These are phyloP conservation scores for Cantharis rustica DNA, from an alignment of 2,888 invertebrate species.

Conservation along the genomic window DNA sequence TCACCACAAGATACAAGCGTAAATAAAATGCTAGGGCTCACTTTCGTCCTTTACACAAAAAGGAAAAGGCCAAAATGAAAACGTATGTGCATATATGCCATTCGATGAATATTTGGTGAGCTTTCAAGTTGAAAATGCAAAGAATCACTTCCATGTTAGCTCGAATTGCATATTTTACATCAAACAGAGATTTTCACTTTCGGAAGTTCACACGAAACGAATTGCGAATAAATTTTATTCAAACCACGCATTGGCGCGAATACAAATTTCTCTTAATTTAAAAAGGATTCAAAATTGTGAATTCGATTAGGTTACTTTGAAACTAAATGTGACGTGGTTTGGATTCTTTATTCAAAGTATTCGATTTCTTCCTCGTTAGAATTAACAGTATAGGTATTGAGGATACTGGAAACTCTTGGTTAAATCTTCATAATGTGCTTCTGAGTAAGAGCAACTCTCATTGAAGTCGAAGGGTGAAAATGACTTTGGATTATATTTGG, in stretches of 20 bases:
- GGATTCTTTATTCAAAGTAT: too few relatives aligned
- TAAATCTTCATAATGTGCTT: too few relatives aligned
- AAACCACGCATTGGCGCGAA: neutral
- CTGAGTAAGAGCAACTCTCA: too few relatives aligned
- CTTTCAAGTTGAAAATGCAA: neutral
- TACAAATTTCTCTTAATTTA: neutral
- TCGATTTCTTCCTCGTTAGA: too few relatives aligned
- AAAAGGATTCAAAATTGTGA: neutral
- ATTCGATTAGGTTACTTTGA: neutral
- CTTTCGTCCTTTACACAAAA: neutral
- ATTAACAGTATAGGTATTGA: too few relatives aligned
- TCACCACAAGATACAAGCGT: neutral
- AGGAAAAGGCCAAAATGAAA: neutral
- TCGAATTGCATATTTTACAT: neutral
- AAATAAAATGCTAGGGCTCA: neutral
- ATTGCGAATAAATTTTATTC: neutral
- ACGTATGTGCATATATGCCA: neutral
- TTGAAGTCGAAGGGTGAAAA: too few relatives aligned
- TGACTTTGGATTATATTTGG: too few relatives aligned
- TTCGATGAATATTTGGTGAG: neutral
- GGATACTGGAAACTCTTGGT: too few relatives aligned
- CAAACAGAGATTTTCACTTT: neutral
- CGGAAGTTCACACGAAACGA: neutral
- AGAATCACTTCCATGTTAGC: neutral
- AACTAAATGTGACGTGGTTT: neutral